A percentile compares a stretch with the other conserved stretches of the same genome.
Conservation (phyloP, 1,140 invertebrate species). For the Temnothorax longispinosus region DNA sequence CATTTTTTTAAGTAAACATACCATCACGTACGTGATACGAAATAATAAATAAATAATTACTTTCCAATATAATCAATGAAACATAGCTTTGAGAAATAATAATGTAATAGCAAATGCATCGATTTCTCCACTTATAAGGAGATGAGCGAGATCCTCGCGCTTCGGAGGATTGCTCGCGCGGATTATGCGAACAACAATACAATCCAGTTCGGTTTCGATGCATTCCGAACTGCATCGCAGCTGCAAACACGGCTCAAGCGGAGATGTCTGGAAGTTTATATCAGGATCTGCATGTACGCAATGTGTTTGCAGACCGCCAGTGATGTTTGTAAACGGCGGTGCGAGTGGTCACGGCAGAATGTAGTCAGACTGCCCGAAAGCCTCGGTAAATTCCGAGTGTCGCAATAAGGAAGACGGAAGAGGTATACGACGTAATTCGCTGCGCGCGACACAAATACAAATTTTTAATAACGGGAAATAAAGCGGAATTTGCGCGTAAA, state of each 20-base stretch:
- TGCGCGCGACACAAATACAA: background rate
- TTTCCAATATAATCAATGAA: background rate
- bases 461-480: constrained; percentile 5
- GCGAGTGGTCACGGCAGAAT: background rate
- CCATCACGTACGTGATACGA: background rate
- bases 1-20: background rate
- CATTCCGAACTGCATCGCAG: background rate
- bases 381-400: background rate
- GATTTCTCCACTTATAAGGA: background rate
- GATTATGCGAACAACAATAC: background rate
- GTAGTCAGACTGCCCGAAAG: background rate
- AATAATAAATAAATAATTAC: background rate
- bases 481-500: background rate
- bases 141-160: background rate
- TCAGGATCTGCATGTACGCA: background rate
- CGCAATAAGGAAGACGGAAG: background rate
- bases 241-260: background rate
- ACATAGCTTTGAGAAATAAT: background rate
- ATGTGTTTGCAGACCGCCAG: constrained; percentile 16
- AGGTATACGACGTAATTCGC: background rate
- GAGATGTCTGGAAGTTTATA: constrained; percentile 14
- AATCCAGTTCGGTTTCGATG: constrained; percentile 15
- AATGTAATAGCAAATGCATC: background rate
- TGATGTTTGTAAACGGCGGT: constrained; percentile 19
- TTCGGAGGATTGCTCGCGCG: background rate